Conservation (phyloP, 2,113 vertebrate genomes). For the Boleophthalmus pectinirostris region DNA sequence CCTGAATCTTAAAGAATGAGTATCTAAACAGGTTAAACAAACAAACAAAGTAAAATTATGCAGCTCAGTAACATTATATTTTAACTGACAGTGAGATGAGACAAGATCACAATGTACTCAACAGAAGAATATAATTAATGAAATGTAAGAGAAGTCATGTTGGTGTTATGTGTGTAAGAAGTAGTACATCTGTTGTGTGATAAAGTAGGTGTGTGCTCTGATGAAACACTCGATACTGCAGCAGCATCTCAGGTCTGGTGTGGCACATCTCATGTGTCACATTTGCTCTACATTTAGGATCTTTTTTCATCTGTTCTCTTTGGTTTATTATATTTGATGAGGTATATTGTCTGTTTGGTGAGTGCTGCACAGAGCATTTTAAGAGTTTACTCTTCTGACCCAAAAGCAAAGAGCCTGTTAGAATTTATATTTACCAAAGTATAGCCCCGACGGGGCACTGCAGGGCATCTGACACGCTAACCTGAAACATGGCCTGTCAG, state of each 20-base stretch:
- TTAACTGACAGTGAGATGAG: conserved; percentile 6
- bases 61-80: background rate
- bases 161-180: background rate
- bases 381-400: background rate
- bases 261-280: background rate
- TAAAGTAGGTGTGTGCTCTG: background rate
- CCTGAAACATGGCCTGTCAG: background rate
- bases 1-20: too few species aligned
- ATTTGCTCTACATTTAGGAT: background rate
- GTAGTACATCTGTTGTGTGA: background rate
- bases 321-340: background rate
- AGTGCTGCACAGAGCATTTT: background rate
- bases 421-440: background rate
- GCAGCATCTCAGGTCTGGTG: background rate
- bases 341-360: background rate
- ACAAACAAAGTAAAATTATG: too few species aligned
- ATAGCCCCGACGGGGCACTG: background rate
- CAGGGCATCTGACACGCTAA: background rate
- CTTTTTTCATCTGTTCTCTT: background rate
- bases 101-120: background rate
- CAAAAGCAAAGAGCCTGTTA: background rate
- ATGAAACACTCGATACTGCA: background rate
- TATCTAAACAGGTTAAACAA: too few species aligned
- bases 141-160: background rate
- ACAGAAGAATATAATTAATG: background rate